Evolutionary conservation across 2,888 invertebrate species (phyloP).

Genomic region (Troides aeacus): DNA sequence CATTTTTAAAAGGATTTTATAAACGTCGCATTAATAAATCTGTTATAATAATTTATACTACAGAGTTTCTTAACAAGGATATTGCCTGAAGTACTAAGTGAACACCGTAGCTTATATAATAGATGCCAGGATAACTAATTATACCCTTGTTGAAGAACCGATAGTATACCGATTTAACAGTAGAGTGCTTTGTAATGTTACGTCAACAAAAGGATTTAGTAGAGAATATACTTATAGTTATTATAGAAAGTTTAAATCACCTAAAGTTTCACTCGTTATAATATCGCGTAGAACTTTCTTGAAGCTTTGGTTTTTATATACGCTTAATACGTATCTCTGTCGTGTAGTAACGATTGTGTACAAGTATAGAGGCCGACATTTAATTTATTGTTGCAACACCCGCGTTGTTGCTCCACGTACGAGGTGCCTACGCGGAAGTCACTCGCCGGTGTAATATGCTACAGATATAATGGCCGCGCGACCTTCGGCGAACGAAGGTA

Average conservation of each 20-base stretch:
- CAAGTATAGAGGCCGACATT: constrained; percentile 9
- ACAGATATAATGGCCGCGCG: constrained; percentile 27
- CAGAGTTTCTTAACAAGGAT: no score
- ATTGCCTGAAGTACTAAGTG: no score
- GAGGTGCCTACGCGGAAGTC: constrained; percentile 36
- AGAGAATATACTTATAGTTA: background rate
- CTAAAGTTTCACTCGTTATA: constrained; percentile 5
- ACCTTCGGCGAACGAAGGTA: constrained; percentile 21
- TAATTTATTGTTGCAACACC: constrained; percentile 28
- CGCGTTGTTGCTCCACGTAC: constrained; percentile 17
- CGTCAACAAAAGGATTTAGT: no score
- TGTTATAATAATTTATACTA: no score
- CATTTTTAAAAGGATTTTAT: no score
- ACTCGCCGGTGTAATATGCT: constrained; percentile 26
- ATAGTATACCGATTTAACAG: no score
- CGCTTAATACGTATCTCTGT: background rate
- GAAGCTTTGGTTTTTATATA: constrained; percentile 6
- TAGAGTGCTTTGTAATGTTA: no score
- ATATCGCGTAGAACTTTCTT: background rate
- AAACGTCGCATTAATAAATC: no score
- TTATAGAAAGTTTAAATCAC: background rate
- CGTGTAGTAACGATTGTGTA: constrained; percentile 10
- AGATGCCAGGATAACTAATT: no score
- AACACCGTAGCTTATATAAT: no score
- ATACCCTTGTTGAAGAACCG: no score